Evolutionary conservation across 2,797 vertebrate species (phyloP).

Genomic region (Podarcis lilfordi): DNA sequence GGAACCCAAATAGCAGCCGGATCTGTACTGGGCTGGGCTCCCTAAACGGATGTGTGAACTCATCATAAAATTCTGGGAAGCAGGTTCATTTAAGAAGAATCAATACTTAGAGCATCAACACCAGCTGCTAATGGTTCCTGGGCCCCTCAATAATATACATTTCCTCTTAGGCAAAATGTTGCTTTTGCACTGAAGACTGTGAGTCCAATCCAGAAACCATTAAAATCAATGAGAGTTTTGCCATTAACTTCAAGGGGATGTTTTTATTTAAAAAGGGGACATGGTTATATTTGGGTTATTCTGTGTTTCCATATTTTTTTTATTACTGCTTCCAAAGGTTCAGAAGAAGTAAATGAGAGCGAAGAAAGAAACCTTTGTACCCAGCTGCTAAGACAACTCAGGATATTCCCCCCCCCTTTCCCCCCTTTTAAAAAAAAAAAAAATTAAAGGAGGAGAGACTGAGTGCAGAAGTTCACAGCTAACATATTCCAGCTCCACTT

Average conservation of each 20-base stretch:
- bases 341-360: slow-evolving; percentile 50
- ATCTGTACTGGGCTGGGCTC: not conserved
- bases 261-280: slow-evolving; percentile 11
- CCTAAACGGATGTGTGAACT: not conserved
- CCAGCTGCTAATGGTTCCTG: slow-evolving; percentile 2
- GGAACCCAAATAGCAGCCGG: not conserved
- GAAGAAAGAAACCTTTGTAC: slow-evolving; percentile 76
- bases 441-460: slow-evolving; percentile 63
- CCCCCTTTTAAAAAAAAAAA: not conserved
- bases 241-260: slow-evolving; percentile 26
- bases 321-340: slow-evolving; percentile 63
- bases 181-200: not conserved
- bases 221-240: slow-evolving; percentile 24
- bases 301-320: slow-evolving; percentile 56
- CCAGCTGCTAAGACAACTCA: slow-evolving; percentile 69
- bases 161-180: slow-evolving; percentile 1
- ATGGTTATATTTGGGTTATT: slow-evolving; percentile 23
- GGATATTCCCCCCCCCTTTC: slow-evolving; percentile 30
- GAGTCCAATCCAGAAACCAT: slow-evolving; percentile 24
- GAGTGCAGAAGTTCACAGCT: slow-evolving; percentile 76
- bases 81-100: slow-evolving; percentile 3
- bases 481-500: slow-evolving; percentile 61
- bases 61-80: not conserved
- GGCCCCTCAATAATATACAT: not conserved
- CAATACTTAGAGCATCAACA: not conserved